phyloP scores from a whole-genome alignment of 2,113 vertebrate species.

The Carassius auratus region DNA sequence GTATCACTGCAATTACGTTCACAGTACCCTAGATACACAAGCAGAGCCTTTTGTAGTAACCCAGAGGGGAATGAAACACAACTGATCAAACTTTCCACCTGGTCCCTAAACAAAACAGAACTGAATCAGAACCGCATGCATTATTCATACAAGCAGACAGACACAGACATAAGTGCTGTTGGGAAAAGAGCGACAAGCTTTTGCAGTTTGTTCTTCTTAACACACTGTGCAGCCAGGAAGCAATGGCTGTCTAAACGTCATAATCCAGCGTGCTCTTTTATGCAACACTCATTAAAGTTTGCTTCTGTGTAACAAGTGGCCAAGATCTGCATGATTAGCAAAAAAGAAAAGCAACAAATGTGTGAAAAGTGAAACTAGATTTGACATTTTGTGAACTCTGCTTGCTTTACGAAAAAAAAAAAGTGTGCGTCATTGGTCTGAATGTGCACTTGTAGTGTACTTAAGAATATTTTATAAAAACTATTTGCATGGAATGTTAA shows the following conservation, averaged over 20 bases:
- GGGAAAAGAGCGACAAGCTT: conserved; percentile 55
- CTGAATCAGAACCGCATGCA: conserved; percentile 59
- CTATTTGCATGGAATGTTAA: too few species aligned
- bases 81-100: conserved; percentile 66
- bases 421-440: too few species aligned
- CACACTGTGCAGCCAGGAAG: conserved; percentile 64
- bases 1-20: conserved; percentile 63
- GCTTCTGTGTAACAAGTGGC: background rate
- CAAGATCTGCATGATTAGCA: background rate
- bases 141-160: conserved; percentile 63
- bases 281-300: background rate
- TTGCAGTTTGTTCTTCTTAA: conserved; percentile 70
- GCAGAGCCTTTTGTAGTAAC: conserved; percentile 40
- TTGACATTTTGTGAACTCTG: background rate
- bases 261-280: background rate
- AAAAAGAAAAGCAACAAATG: background rate
- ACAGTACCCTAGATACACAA: conserved; percentile 62
- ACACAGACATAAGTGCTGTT: conserved; percentile 48
- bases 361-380: background rate
- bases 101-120: conserved; percentile 70
- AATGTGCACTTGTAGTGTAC: too few species aligned
- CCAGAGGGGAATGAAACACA: conserved; percentile 59
- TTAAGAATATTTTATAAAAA: too few species aligned
- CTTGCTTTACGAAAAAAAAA: too few species aligned
- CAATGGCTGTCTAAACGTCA: conserved; percentile 51